Evolutionary conservation across 2,888 invertebrate genomes (phyloP), one percentile per base, ranked within the genome.

Genomic region (Tridacna gigas): DNA sequence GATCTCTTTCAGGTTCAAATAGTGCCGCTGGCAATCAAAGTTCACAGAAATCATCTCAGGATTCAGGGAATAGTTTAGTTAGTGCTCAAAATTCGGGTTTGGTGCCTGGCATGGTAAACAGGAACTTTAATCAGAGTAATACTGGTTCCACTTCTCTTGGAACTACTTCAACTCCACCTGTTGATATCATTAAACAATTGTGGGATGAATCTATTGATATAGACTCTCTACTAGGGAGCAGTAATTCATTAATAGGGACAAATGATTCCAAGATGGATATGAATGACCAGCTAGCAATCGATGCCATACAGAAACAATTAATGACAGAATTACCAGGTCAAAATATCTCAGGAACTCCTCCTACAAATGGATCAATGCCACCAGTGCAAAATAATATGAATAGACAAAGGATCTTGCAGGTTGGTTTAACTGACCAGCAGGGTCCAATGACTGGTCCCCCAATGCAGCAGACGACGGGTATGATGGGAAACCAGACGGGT

Each of bases 231-330:
- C 77, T 92, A n/a, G 88, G 89, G 25, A 77, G 78, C 77, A 74
- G 73, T 73, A 75, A 78, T 26, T 51, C 65, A 15, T 47, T 77
- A 15, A 83, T 86, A 12, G 91, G 91, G 56, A 85, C 92, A 20
- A 91, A 96, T 92, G 97, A 97, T 93, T 13, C 65, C 20, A 48
- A 75, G 15, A 84, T 86, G 15, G 91, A 91, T 63, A 86, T 93
- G 26, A 91, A 96, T 92, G 97, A 97, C 93, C 97, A 97, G 94
- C 96, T 97, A 95, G 97, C 97, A 86, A 98, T 98, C 87, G 97
- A 97, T 93, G 97, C 97, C 71, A 99, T 99, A 93, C 97, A 98
- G 93, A 97, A 97, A 94, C 97, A 97, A 91, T 96, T 99, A 92
- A 98, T 98, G 98, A 97, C 97, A 78, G 93, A 93, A 45, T 94